A percentile compares a stretch with the other conserved stretches of the same genome.
These are phyloP conservation scores for Drosophila kepulauana DNA, from an alignment of 1,140 invertebrate genomes.

Conservation along the genomic window DNA sequence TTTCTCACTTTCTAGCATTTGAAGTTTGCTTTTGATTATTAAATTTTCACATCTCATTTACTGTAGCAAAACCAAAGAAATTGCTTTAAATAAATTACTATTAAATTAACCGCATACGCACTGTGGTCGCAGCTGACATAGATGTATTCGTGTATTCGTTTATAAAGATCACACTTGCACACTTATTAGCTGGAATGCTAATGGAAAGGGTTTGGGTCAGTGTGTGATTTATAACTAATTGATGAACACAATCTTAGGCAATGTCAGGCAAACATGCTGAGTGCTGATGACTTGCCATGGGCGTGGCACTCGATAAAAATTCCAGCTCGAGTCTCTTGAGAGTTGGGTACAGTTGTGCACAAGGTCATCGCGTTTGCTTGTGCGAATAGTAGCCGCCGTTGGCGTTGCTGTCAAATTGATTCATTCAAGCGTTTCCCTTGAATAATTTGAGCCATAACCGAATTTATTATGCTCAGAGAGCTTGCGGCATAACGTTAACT, in stretches of 20 bases:
- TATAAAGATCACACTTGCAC: no score
- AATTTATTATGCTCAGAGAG: slow-evolving; percentile 65
- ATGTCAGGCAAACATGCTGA: slow-evolving; percentile 11
- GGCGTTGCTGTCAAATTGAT: slow-evolving; percentile 56
- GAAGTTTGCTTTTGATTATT: no score
- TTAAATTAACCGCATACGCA: no score
- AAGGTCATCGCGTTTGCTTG: slow-evolving; percentile 48
- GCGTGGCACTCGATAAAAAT: slow-evolving; percentile 31
- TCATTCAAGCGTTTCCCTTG: slow-evolving; percentile 72
- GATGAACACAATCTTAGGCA: no score
- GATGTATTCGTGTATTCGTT: no score
- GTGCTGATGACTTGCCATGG: slow-evolving; percentile 48
- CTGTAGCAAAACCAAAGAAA: no score
- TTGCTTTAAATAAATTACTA: no score
- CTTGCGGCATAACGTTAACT: slow-evolving; percentile 32
- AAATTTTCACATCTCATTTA: no score
- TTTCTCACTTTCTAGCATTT: no score
- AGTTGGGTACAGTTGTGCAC: slow-evolving; percentile 57
- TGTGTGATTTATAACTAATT: no score
- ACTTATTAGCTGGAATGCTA: neutral
- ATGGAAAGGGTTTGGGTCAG: neutral
- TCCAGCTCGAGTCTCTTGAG: slow-evolving; percentile 6
- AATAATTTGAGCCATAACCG: slow-evolving; percentile 77
- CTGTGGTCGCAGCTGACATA: no score
- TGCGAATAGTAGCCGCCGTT: neutral